A percentile compares a stretch with the other conserved stretches of the same genome.
phyloP scores from a whole-genome alignment of 2,888 invertebrate species.

The Limnephilus auricula region DNA sequence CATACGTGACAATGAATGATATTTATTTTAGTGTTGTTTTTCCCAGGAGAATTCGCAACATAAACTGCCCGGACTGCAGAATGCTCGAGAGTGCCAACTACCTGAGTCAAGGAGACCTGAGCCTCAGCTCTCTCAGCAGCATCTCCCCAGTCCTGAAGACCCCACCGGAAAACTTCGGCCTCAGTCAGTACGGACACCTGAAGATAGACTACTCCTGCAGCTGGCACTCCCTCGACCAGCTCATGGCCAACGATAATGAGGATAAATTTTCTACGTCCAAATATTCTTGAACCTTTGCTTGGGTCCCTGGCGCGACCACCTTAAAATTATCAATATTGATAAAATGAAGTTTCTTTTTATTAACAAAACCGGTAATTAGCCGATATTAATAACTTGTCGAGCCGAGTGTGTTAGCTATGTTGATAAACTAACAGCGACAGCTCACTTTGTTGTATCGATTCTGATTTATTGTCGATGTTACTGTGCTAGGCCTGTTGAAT shows the following conservation, averaged over 20 bases:
- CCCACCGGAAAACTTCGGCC: conserved; percentile 82
- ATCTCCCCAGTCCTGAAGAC: conserved; percentile 67
- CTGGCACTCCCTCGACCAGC: conserved; percentile 88
- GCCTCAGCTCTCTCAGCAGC: conserved; percentile 67
- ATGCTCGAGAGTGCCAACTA: conserved; percentile 59
- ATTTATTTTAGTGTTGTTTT: conserved; percentile 16
- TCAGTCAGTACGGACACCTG: conserved; percentile 87
- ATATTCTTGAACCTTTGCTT: neutral
- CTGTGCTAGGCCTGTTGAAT: neutral
- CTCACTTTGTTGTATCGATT: neutral
- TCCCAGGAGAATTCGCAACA: conserved; percentile 62
- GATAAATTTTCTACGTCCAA: conserved; percentile 59
- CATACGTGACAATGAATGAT: neutral
- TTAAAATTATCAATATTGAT: too few species aligned
- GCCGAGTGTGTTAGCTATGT: too few species aligned
- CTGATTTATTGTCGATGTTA: neutral
- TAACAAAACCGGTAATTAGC: too few species aligned
- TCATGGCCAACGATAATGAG: conserved; percentile 79
- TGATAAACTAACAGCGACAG: neutral
- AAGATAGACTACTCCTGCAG: conserved; percentile 90
- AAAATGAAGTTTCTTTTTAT: too few species aligned
- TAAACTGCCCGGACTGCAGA: conserved; percentile 63
- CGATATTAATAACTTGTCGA: too few species aligned
- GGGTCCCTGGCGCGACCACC: neutral
- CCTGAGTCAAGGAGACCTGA: conserved; percentile 52